Evolutionary conservation across 2,113 vertebrate genomes (phyloP).

Genomic region (Nibea coibor): DNA sequence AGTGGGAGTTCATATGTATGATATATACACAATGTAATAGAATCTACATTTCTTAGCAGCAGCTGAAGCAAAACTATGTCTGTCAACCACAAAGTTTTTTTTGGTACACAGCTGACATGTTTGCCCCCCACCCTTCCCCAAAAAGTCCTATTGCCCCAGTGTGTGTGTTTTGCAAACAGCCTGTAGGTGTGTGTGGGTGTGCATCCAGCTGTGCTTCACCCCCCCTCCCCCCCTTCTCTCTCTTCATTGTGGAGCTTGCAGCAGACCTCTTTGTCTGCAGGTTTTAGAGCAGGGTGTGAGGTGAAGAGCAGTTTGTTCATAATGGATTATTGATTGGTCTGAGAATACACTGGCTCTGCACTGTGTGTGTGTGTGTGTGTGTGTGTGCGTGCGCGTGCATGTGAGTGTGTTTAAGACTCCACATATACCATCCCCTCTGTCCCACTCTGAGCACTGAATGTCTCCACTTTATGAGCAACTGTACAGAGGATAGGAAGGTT

Average conservation of each 20-base stretch:
- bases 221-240: conserved; percentile 1
- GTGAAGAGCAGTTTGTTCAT: conserved; percentile 90
- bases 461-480: conserved; percentile 74
- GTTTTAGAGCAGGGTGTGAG: conserved; percentile 84
- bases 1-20: not conserved
- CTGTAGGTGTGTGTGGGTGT: conserved; percentile 38
- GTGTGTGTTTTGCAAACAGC: conserved; percentile 36
- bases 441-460: conserved; percentile 67
- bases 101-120: conserved; percentile 31
- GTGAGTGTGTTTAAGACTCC: conserved; percentile 71
- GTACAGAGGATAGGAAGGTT: conserved; percentile 56
- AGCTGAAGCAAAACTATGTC: conserved; percentile 1
- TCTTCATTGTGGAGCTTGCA: conserved; percentile 74
- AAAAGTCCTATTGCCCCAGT: conserved; percentile 22
- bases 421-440: conserved; percentile 61
- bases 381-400: conserved; percentile 65
- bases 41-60: conserved; percentile 12
- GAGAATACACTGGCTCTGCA: conserved; percentile 84
- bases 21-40: not conserved
- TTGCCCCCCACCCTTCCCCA: conserved; percentile 36
- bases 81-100: conserved; percentile 32
- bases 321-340: conserved; percentile 96
- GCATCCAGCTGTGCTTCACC: conserved; percentile 64
- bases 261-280: conserved; percentile 83
- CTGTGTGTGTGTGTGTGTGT: conserved; percentile 67